phyloP scores from a whole-genome alignment of 2,113 vertebrate genomes.

The Apistogramma diplotaenia region DNA sequence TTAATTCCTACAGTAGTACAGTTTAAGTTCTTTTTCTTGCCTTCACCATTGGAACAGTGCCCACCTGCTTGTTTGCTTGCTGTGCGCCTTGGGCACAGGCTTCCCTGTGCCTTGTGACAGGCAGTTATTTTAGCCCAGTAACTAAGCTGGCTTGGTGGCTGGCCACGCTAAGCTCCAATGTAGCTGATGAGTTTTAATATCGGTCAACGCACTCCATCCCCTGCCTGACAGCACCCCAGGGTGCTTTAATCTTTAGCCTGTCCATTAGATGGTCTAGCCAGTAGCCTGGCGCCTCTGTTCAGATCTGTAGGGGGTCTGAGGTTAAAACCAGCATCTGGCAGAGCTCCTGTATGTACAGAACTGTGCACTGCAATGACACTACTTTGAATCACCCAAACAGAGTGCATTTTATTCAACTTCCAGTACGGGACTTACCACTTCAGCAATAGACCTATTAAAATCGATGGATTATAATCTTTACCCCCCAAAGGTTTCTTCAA shows the following conservation, averaged over 20 bases:
- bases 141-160: slow-evolving; percentile 72
- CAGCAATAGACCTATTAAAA: not conserved
- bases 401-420: not conserved
- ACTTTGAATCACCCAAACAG: slow-evolving; percentile 18
- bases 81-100: not conserved
- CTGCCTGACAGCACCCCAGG: slow-evolving; percentile 59
- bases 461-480: not conserved
- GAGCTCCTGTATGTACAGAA: not conserved
- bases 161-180: slow-evolving; percentile 70
- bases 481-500: not conserved
- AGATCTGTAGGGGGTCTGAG: slow-evolving; percentile 22
- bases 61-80: not conserved
- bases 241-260: slow-evolving; percentile 69
- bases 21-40: not conserved
- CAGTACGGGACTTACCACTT: not conserved
- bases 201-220: slow-evolving; percentile 56
- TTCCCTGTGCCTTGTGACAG: slow-evolving; percentile 44
- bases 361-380: not conserved
- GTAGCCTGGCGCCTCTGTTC: slow-evolving; percentile 27
- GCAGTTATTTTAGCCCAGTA: slow-evolving; percentile 69
- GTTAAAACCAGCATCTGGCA: slow-evolving; percentile 55
- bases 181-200: slow-evolving; percentile 78
- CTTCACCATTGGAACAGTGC: not conserved
- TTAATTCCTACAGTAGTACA: not conserved
- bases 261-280: slow-evolving; percentile 65